Evolutionary conservation across 2,888 invertebrate genomes (phyloP).

Genomic region (Athalia cordata): DNA sequence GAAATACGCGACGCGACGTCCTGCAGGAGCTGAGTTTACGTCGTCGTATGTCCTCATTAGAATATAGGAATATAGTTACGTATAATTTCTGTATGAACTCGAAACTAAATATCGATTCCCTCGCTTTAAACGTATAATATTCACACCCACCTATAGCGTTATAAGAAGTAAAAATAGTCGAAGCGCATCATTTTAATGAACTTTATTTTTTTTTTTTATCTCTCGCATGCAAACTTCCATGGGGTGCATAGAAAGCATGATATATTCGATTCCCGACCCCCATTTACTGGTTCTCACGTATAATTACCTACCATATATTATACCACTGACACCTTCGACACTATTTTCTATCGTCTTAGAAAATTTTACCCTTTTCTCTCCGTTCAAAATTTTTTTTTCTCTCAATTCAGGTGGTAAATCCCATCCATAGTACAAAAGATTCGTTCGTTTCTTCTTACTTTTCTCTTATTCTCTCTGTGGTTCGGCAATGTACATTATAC

Average conservation of each 20-base stretch:
- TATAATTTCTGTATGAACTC: background rate
- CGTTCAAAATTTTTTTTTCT: too few species aligned
- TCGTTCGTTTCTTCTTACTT: background rate
- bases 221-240: background rate
- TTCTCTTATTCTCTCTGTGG: background rate
- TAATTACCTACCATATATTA: background rate
- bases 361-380: background rate
- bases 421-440: constrained; percentile 12
- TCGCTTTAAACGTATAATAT: background rate
- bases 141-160: background rate
- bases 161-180: background rate
- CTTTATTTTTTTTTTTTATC: constrained; percentile 15
- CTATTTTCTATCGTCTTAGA: constrained; percentile 27
- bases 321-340: constrained; percentile 1
- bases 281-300: background rate
- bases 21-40: background rate
- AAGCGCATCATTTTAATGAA: constrained; percentile 28
- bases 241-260: too few species aligned
- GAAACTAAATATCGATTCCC: too few species aligned
- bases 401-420: too few species aligned
- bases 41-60: constrained; percentile 7
- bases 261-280: background rate
- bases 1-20: background rate
- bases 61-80: background rate
- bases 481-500: background rate